Evolutionary conservation across 2,797 vertebrate genomes (phyloP), one percentile per base, ranked within the genome.

Genomic region (Rousettus madagascariensis): DNA sequence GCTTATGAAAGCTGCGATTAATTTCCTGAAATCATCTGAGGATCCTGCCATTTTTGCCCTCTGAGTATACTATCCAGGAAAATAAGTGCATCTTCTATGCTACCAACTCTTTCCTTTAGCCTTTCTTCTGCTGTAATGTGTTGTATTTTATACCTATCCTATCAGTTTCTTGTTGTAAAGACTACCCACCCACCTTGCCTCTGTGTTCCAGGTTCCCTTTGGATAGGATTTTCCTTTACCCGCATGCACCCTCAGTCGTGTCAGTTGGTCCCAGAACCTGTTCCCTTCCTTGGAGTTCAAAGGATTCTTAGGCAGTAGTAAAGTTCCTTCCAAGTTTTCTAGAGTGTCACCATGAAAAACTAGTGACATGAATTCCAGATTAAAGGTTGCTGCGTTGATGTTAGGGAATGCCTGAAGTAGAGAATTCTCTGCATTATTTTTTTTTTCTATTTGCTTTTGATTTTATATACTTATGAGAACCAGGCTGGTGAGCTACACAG

Each of bases 1-100:
- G 17, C 74, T 95, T 26, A 75, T 97, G 43, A 75, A 59, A 57
- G 85, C 90, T 33, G 97, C 90, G 2, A 94, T 90, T 20, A 11
- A 8, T n/a, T 68, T 97, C 2, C 36, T 96, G 69, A 96, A 97
- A 28, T 86, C 94, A 2, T 90, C 94, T 1, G 95, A 95, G 51
- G 83, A 97, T 33, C 92, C 92, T n/a, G 61, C 71, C 0, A 1
- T 96, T 28, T 96, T 98, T 36, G 55, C 22, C 2, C 30, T 78
- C 2, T 97, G 71, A 97, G 22, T 12, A 68, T 4, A 10, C 22
- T 1, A 0, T 17, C 33, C 13, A 17, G 53, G 7, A 68, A 57
- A 84, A 80, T 9, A 82, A 75, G 36, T 17, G 6, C 53, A 17
- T 83, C 61, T 17, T 8, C 69, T 63, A 6, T 26, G 20, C 26